Evolutionary conservation across 1,140 invertebrate genomes (phyloP).

Genomic region (Drosophila simulans): DNA sequence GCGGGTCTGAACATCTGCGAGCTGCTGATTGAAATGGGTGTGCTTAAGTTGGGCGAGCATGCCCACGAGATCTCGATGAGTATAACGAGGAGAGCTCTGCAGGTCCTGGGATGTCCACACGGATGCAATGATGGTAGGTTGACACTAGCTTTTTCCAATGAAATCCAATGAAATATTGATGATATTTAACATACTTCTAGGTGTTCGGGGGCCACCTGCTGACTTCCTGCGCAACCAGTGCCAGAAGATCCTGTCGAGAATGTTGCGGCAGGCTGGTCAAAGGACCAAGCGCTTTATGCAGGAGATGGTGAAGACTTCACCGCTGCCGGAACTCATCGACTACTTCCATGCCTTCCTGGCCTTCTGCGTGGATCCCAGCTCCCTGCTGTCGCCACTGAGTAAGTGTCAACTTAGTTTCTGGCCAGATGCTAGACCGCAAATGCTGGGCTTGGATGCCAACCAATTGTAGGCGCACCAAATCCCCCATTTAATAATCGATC

Average conservation of each 20-base stretch:
- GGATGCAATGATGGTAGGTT: slow-evolving; percentile 87
- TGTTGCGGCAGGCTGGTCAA: slow-evolving; percentile 89
- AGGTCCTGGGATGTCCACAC: slow-evolving; percentile 96
- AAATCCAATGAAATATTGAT: no score
- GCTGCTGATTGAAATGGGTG: slow-evolving; percentile 94
- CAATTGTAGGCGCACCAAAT: slow-evolving; percentile 54
- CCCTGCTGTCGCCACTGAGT: slow-evolving; percentile 93
- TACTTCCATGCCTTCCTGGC: slow-evolving; percentile 98
- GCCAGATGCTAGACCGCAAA: slow-evolving; percentile 12
- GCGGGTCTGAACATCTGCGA: slow-evolving; percentile 95
- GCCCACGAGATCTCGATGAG: slow-evolving; percentile 86
- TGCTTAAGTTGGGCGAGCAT: slow-evolving; percentile 88
- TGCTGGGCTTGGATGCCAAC: slow-evolving; percentile 37
- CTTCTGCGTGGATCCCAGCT: slow-evolving; percentile 96
- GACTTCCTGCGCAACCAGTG: slow-evolving; percentile 95
- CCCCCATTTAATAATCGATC: slow-evolving; percentile 20
- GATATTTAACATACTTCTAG: slow-evolving; percentile 47
- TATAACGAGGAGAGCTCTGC: slow-evolving; percentile 89
- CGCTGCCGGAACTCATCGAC: slow-evolving; percentile 94
- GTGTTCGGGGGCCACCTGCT: slow-evolving; percentile 93
- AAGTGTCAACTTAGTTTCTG: slow-evolving; percentile 84
- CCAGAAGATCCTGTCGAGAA: slow-evolving; percentile 91
- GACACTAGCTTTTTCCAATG: no score
- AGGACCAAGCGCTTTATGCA: slow-evolving; percentile 92
- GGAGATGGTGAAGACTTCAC: slow-evolving; percentile 90